Evolutionary conservation across 2,888 invertebrate genomes (phyloP).

Genomic region (Ormia ochracea): DNA sequence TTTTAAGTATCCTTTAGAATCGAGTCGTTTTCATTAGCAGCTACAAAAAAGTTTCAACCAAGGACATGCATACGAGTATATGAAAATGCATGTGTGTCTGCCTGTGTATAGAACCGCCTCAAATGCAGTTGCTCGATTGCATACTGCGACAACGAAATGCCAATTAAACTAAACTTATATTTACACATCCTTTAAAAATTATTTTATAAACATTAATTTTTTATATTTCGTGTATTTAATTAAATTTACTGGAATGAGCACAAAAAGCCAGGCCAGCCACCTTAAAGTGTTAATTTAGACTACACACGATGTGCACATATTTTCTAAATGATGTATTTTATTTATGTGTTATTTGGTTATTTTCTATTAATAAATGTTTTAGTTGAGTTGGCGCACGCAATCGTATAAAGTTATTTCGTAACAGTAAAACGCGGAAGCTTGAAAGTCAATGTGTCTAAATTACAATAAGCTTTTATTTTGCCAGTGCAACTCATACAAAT

Average conservation of each 20-base stretch:
- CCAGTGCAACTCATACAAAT: too few relatives aligned
- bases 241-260: neutral
- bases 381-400: slow-evolving; percentile 43
- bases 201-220: neutral
- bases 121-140: neutral
- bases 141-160: neutral
- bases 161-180: neutral
- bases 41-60: too few relatives aligned
- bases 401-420: slow-evolving; percentile 44
- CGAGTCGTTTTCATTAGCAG: too few relatives aligned
- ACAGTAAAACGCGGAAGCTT: slow-evolving; percentile 56
- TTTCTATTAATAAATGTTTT: slow-evolving; percentile 29
- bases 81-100: too few relatives aligned
- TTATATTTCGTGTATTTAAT: neutral
- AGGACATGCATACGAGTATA: too few relatives aligned
- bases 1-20: too few relatives aligned
- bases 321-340: slow-evolving; percentile 35
- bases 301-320: neutral
- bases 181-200: neutral
- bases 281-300: slow-evolving; percentile 44
- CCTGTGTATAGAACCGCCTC: too few relatives aligned
- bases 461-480: slow-evolving; percentile 29
- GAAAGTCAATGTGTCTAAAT: slow-evolving; percentile 52
- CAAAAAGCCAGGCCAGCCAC: too few relatives aligned
- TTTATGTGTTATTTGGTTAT: neutral